Conservation (phyloP, 2,113 vertebrate genomes). For the Pangasianodon hypophthalmus region DNA sequence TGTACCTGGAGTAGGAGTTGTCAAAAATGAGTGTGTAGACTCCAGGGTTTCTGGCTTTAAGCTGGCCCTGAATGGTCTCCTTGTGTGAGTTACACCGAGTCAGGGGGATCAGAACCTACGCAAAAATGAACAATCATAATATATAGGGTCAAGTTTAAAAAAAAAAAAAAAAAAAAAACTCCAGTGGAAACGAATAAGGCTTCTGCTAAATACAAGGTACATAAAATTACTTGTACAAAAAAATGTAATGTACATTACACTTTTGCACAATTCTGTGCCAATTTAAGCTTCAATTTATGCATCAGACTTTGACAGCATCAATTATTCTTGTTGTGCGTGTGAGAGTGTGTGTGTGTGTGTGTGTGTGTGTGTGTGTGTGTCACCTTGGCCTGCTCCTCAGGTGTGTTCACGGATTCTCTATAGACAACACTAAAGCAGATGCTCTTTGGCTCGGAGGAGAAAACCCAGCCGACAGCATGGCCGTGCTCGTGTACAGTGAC, state of each 20-base stretch:
- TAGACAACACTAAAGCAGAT: conserved; percentile 91
- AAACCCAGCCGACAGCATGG: conserved; percentile 87
- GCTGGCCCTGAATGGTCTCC: conserved; percentile 88
- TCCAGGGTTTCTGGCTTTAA: conserved; percentile 85
- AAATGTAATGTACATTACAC: background rate
- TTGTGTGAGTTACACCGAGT: conserved; percentile 92
- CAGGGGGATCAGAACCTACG: conserved; percentile 91
- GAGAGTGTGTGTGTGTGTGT: background rate
- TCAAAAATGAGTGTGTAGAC: conserved; percentile 92
- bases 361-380: background rate
- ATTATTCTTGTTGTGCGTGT: background rate
- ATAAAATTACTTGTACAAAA: background rate
- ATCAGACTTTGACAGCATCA: background rate
- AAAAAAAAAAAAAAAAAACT: background rate
- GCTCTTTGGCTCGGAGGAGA: conserved; percentile 96
- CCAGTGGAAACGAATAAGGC: background rate
- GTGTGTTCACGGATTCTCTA: conserved; percentile 74
- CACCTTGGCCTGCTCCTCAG: conserved; percentile 87
- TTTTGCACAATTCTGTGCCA: background rate
- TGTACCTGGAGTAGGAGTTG: conserved; percentile 94
- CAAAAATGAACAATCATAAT: background rate
- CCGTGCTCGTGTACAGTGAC: conserved; percentile 77
- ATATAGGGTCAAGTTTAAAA: no score
- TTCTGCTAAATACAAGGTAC: background rate
- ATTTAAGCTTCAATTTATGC: background rate